These are phyloP conservation scores for Nibea coibor DNA, from an alignment of 2,113 vertebrate species.

Conservation along the genomic window DNA sequence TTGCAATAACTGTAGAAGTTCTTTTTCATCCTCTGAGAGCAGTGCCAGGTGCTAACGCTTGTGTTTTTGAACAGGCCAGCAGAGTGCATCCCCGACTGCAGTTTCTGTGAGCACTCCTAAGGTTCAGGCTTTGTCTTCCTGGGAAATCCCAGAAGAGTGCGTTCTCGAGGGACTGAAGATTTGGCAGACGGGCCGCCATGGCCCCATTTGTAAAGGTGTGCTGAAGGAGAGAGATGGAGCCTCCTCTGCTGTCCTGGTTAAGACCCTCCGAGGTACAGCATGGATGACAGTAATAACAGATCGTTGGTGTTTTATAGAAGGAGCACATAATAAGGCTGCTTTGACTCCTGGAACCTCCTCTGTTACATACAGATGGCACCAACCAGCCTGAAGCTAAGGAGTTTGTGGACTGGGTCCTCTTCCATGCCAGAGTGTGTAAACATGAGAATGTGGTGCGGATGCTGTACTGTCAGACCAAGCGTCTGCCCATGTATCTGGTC, in stretches of 20 bases:
- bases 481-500: conserved; percentile 75
- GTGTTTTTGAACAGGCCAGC: conserved; percentile 43
- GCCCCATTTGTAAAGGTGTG: conserved; percentile 73
- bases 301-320: too few species aligned
- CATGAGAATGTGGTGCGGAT: conserved; percentile 80
- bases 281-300: neutral
- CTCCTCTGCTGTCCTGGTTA: conserved; percentile 69
- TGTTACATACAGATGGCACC: conserved; percentile 51
- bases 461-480: conserved; percentile 76
- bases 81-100: neutral
- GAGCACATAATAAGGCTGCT: neutral
- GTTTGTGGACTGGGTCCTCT: conserved; percentile 76
- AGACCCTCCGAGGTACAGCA: conserved; percentile 70
- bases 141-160: conserved; percentile 73
- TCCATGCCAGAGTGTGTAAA: conserved; percentile 75
- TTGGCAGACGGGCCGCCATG: conserved; percentile 73
- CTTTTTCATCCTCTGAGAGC: neutral
- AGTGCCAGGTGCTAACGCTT: neutral
- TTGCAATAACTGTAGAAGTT: neutral
- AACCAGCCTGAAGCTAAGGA: conserved; percentile 64
- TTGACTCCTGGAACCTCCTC: neutral
- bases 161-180: conserved; percentile 69
- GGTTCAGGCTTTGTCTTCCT: conserved; percentile 49
- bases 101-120: conserved; percentile 10
- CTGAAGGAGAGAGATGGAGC: conserved; percentile 53